These are phyloP conservation scores for Engystomops pustulosus DNA, from an alignment of 2,113 vertebrate species.

Conservation along the genomic window DNA sequence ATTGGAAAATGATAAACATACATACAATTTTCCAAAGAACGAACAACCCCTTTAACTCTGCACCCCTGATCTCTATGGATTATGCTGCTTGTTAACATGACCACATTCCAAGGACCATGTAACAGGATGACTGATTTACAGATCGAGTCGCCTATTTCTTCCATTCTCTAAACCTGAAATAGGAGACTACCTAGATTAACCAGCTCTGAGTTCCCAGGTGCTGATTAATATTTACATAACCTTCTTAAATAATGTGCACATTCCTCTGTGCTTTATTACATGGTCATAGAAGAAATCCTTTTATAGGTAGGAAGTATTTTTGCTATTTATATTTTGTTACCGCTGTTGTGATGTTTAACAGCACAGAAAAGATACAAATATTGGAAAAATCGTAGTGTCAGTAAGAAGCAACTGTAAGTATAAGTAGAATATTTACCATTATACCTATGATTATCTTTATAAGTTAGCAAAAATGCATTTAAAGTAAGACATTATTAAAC, in stretches of 20 bases:
- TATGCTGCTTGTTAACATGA: background rate
- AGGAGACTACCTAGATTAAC: background rate
- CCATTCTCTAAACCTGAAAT: background rate
- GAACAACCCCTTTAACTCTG: no score
- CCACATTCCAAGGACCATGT: background rate
- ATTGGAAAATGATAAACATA: no score
- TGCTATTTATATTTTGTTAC: background rate
- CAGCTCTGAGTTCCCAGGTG: background rate
- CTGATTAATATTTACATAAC: slow-evolving; percentile 22
- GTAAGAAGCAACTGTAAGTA: background rate
- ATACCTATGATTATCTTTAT: no score
- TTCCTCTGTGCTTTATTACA: background rate
- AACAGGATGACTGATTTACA: background rate
- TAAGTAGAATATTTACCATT: no score
- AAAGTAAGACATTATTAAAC: no score
- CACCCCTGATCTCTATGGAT: no score
- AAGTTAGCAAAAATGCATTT: no score
- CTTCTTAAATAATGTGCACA: background rate
- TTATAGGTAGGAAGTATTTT: background rate
- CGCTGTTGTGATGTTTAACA: background rate
- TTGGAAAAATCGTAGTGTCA: background rate
- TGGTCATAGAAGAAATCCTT: background rate
- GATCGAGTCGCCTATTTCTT: background rate
- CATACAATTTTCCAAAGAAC: no score
- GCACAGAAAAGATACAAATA: background rate